Evolutionary conservation across 2,888 invertebrate genomes (phyloP), one percentile per base, ranked within the genome.

Genomic region (Ethmia dodecea): DNA sequence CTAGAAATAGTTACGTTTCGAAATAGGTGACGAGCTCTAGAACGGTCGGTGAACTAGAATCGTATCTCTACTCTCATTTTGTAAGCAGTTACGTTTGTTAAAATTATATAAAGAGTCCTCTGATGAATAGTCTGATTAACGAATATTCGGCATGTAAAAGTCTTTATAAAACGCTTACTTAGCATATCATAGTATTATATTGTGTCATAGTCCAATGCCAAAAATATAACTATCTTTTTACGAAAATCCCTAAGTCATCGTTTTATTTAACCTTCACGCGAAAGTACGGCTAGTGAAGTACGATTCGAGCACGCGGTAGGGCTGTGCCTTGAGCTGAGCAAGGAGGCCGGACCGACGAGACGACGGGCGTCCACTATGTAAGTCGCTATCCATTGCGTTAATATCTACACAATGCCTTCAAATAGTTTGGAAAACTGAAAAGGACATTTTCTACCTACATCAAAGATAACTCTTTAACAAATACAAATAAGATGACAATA

Each of bases 151-250:
- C 84, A 84, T 84, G 84, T 84, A 80, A 84, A 84, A 83, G 84
- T 86, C 84, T 86, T 84, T 83, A 84, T 84, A 83, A 86, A 86
- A 83, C 86, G 86, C 86, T 86, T 86, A 86, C 81, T 83, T 86
- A 86, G 86, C 86, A 86, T 86, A 86, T 86, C 86, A 86, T 86
- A 84, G 86, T 86, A 86, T 86, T 84, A 84, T 86, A 86, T 86
- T 84, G 86, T 84, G 86, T 86, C 86, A 86, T 86, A 86, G 86
- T 86, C 86, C 83, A 84, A 86, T 84, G 86, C 86, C 86, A 86
- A 86, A 84, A 86, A 84, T 84, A 86, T 86, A 86, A 86, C 81
- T 86, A 86, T 86, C 86, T 86, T 86, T 86, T 84, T 86, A 84
- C 80, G 81, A 83, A 86, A 86, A 86, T 81, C 80, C 79, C 66